Evolutionary conservation across 2,888 invertebrate genomes (phyloP), one percentile per base, ranked within the genome.

Genomic region (Nematopogon swammerdamellus): DNA sequence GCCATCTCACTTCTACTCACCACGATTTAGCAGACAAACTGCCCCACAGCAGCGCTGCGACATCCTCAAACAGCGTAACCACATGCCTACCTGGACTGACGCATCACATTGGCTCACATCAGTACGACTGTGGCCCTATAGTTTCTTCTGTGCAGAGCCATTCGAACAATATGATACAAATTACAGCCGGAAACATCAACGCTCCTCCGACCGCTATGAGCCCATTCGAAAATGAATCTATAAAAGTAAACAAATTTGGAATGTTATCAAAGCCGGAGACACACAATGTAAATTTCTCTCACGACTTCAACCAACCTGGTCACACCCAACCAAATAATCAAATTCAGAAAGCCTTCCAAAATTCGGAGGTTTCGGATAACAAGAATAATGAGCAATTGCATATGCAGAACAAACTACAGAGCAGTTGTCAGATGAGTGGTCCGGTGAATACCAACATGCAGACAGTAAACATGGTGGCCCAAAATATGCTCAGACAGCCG

Each of bases 161-260:
- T 10, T 64, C 73, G 2, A 79, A 75, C 57, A 79, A 79, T 56
- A 69, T 79, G 4, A 79, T 79, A 53, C 79, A 79, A 60, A 79
- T 79, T 54, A 69, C 73, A 53, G 68, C 79, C 52, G 79, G 79
- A 51, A 79, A 76, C 54, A 77, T 79, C 54, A 77, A 77, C 54
- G 62, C 74, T 14, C 74, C 76, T 16, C 66, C 73, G 30, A 68
- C 75, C 10, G 20, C 20, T 25, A 71, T 76, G 60, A 73, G 63
- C 47, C 73, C 64, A 56, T 79, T 79, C 54, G 77, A 79, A 57
- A 68, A 73, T 10, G 79, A 79, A 54, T n/a, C n/a, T n/a, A 79
- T 79, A 46, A 76, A 76, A 61, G 57, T 79, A 43, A 79, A 76
- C 53, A 79, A 79, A 59, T 76, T 79, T 19, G 79, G 77, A 55